Conservation (phyloP, 2,888 invertebrate species). For the Diadegma fenestrale region DNA sequence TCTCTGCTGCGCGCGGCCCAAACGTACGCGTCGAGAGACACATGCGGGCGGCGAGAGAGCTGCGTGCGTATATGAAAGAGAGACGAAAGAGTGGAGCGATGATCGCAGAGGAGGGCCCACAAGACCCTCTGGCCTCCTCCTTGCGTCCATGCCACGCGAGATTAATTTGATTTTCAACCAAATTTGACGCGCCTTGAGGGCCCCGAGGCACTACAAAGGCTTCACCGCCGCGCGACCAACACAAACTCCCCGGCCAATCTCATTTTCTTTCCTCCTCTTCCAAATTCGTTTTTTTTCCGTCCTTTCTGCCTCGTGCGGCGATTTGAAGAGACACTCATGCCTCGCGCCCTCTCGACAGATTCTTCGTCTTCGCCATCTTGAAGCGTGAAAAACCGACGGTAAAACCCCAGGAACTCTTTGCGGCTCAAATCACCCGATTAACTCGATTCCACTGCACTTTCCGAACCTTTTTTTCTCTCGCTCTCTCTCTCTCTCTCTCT, state of each 20-base stretch:
- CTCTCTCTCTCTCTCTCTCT: too few relatives aligned
- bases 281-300: conserved; percentile 5
- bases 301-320: conserved; percentile 37
- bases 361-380: neutral
- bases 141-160: conserved; percentile 75
- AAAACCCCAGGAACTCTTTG: neutral
- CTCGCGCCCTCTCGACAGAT: conserved; percentile 9
- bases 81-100: conserved; percentile 58
- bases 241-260: conserved; percentile 51
- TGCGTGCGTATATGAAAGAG: conserved; percentile 25
- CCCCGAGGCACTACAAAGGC: conserved; percentile 77
- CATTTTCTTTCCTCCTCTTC: conserved; percentile 52
- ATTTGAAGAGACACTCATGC: conserved; percentile 33
- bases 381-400: conserved; percentile 22
- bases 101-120: conserved; percentile 69
- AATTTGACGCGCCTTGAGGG: conserved; percentile 81
- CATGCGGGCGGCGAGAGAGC: conserved; percentile 13
- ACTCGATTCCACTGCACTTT: conserved; percentile 15
- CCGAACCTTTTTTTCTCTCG: neutral
- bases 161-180: conserved; percentile 83
- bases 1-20: conserved; percentile 59
- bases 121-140: conserved; percentile 69
- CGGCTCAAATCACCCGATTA: conserved; percentile 9
- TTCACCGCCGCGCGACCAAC: conserved; percentile 64
- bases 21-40: conserved; percentile 48